Conservation (phyloP, 2,113 vertebrate genomes). For the Clarias magur region DNA sequence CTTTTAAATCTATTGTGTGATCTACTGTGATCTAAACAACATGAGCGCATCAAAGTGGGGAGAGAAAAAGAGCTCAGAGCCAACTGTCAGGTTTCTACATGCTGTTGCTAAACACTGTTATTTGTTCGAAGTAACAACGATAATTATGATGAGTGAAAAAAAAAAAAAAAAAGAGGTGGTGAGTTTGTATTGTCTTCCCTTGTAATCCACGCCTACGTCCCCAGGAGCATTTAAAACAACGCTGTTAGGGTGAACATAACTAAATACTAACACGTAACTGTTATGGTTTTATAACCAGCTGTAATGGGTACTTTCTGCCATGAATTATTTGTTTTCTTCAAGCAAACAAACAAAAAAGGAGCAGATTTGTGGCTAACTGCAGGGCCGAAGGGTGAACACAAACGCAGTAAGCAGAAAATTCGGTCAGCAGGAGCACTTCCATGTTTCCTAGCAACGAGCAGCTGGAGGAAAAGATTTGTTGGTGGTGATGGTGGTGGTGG, state of each 20-base stretch:
- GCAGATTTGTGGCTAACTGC: background rate
- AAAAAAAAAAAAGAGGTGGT: background rate
- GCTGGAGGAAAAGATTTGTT: background rate
- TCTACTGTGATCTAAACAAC: constrained; percentile 11
- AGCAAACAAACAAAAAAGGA: background rate
- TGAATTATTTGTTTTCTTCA: background rate
- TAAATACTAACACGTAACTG: background rate
- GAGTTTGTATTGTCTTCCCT: constrained; percentile 39
- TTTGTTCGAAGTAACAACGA: constrained; percentile 18
- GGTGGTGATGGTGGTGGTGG: background rate
- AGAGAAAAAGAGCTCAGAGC: background rate
- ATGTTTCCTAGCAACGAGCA: constrained; percentile 29
- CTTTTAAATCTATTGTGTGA: constrained; percentile 25
- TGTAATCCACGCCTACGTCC: constrained; percentile 8
- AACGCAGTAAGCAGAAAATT: background rate
- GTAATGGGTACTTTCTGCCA: background rate
- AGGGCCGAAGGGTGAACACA: background rate
- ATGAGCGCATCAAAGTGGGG: background rate
- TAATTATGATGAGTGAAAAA: background rate
- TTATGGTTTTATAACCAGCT: background rate
- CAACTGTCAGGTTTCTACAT: constrained; percentile 21
- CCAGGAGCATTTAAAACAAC: background rate
- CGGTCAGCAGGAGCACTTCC: constrained; percentile 4
- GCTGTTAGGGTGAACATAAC: background rate
- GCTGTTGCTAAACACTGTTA: constrained; percentile 8